These are phyloP conservation scores for Gisinianus flammeolus DNA, from an alignment of 2,888 invertebrate genomes.

Conservation along the genomic window DNA sequence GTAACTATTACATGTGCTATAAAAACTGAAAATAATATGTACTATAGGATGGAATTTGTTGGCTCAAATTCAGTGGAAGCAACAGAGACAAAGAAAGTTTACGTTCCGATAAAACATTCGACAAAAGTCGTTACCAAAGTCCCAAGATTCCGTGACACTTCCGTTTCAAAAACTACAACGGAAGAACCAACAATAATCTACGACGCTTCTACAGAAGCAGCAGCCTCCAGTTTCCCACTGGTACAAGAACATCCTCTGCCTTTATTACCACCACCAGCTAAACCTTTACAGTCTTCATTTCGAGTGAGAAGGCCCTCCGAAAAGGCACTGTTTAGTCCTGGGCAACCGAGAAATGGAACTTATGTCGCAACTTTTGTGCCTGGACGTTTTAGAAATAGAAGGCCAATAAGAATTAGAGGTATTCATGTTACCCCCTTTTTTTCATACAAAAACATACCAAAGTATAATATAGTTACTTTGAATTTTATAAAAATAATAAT, in stretches of 20 bases:
- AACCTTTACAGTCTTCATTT: slow-evolving; percentile 6
- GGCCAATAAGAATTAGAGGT: slow-evolving; percentile 25
- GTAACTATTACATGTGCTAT: too few species aligned
- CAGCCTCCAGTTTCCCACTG: slow-evolving; percentile 23
- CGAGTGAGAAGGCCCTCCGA: slow-evolving; percentile 21
- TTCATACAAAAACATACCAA: not conserved
- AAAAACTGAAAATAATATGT: not conserved
- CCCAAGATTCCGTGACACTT: slow-evolving; percentile 22
- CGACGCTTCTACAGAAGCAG: slow-evolving; percentile 19
- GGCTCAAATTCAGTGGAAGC: slow-evolving; percentile 54
- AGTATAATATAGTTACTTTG: not conserved
- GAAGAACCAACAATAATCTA: not conserved
- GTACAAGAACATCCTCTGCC: slow-evolving; percentile 37
- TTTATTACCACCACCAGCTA: not conserved
- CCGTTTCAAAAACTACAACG: not conserved
- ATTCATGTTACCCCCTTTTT: too few species aligned
- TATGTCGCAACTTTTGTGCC: slow-evolving; percentile 40
- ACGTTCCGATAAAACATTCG: slow-evolving; percentile 46
- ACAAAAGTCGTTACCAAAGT: slow-evolving; percentile 34
- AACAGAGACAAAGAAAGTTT: slow-evolving; percentile 34
- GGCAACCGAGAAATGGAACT: slow-evolving; percentile 36
- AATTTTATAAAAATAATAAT: not conserved
- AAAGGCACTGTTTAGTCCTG: slow-evolving; percentile 10
- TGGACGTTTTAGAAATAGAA: slow-evolving; percentile 19
- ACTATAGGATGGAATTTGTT: slow-evolving; percentile 52